These are phyloP conservation scores for Drosophila heteroneura DNA, from an alignment of 2,888 invertebrate genomes.

Conservation along the genomic window DNA sequence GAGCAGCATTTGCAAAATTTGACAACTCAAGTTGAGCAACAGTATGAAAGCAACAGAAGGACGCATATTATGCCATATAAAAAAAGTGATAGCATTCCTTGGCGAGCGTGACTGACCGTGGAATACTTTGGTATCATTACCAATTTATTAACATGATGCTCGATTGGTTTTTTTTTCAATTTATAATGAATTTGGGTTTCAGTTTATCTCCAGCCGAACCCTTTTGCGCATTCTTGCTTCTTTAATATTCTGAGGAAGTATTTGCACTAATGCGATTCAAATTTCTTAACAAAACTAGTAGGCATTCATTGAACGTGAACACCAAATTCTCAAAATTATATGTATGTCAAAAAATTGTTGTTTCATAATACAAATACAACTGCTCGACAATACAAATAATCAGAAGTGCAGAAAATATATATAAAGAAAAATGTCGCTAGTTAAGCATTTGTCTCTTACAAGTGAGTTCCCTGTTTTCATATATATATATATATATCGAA, in stretches of 20 bases:
- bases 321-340: conserved; percentile 31
- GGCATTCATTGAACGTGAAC: background rate
- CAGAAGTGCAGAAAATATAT: background rate
- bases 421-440: conserved; percentile 21
- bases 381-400: background rate
- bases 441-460: conserved; percentile 20
- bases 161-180: background rate
- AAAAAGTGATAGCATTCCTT: background rate
- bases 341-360: conserved; percentile 8
- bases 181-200: background rate
- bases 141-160: background rate
- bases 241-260: too few species aligned
- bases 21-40: background rate
- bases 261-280: too few species aligned
- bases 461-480: conserved; percentile 33
- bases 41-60: background rate
- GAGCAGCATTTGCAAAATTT: background rate
- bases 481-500: too few species aligned
- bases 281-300: background rate
- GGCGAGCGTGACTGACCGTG: background rate
- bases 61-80: background rate
- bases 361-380: conserved; percentile 1
- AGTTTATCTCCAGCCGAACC: too few species aligned
- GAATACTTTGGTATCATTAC: background rate
- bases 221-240: too few species aligned